Conservation (phyloP, 2,113 vertebrate genomes). For the Manacus vitellinus region DNA sequence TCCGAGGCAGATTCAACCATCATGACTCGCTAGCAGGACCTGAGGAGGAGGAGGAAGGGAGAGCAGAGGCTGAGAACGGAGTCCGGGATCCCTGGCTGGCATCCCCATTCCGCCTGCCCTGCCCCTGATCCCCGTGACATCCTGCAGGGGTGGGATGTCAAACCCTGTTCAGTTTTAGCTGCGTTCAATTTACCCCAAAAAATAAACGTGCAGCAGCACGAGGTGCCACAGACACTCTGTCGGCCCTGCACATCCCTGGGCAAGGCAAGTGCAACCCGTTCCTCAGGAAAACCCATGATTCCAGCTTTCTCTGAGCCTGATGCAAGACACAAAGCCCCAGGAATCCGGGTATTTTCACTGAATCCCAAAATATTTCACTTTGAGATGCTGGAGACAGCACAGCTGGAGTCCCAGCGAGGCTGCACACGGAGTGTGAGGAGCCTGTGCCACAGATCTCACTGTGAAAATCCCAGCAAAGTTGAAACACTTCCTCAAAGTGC, state of each 20-base stretch:
- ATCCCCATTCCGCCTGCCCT: not conserved
- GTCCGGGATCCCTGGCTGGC: fast-evolving
- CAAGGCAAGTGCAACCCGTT: fast-evolving
- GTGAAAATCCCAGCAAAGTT: not conserved
- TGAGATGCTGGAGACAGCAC: fast-evolving
- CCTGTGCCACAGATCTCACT: fast-evolving
- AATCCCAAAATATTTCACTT: not conserved
- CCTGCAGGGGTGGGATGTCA: not conserved
- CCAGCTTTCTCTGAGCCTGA: not conserved
- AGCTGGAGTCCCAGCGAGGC: not conserved
- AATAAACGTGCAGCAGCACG: fast-evolving
- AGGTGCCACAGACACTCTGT: fast-evolving
- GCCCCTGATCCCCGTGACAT: fast-evolving
- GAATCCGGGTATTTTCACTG: not conserved
- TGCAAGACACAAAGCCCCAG: not conserved
- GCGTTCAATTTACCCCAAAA: fast-evolving
- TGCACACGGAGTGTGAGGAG: not conserved
- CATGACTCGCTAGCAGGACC: constrained; percentile 93
- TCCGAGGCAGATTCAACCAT: constrained; percentile 99
- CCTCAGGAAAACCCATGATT: fast-evolving
- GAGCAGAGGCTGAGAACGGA: not conserved
- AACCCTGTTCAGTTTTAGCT: fast-evolving
- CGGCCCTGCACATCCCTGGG: fast-evolving
- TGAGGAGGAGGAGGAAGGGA: not conserved
- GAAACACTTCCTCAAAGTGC: fast-evolving